A percentile compares a stretch with the other conserved stretches of the same genome.
phyloP scores from a whole-genome alignment of 1,140 invertebrate genomes.

The Octopus sinensis region DNA sequence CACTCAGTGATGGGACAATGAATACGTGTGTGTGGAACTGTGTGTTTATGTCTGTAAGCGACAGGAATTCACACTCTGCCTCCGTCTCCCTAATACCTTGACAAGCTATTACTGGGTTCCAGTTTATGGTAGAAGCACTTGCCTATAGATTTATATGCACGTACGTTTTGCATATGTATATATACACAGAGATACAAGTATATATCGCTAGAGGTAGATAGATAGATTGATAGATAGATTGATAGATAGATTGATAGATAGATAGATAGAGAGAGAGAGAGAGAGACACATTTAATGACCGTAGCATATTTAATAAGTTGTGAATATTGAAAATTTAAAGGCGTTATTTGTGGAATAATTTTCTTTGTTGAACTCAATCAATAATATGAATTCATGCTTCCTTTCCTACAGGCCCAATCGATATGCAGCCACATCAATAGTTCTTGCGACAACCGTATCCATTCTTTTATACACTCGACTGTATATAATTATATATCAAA shows the following conservation, averaged over 20 bases:
- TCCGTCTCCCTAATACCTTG: too few relatives aligned
- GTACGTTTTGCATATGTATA: background rate
- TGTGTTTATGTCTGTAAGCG: too few relatives aligned
- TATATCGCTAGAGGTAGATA: background rate
- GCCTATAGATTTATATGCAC: background rate
- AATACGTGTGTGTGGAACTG: too few relatives aligned
- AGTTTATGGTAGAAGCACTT: too few relatives aligned
- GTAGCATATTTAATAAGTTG: background rate
- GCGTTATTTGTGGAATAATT: too few relatives aligned
- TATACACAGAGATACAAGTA: background rate
- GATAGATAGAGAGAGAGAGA: background rate
- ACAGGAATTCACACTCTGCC: too few relatives aligned
- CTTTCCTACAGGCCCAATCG: background rate
- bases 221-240: background rate
- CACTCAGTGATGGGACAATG: too few relatives aligned
- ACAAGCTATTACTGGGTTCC: too few relatives aligned
- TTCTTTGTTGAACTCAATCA: background rate
- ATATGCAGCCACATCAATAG: background rate
- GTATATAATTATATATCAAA: background rate
- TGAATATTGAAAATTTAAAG: too few relatives aligned
- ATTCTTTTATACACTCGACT: background rate
- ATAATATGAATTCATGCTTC: background rate
- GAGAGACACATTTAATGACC: background rate
- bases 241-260: background rate
- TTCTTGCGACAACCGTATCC: background rate